Conservation (phyloP, 2,888 invertebrate species). For the Coelinius sp. region DNA sequence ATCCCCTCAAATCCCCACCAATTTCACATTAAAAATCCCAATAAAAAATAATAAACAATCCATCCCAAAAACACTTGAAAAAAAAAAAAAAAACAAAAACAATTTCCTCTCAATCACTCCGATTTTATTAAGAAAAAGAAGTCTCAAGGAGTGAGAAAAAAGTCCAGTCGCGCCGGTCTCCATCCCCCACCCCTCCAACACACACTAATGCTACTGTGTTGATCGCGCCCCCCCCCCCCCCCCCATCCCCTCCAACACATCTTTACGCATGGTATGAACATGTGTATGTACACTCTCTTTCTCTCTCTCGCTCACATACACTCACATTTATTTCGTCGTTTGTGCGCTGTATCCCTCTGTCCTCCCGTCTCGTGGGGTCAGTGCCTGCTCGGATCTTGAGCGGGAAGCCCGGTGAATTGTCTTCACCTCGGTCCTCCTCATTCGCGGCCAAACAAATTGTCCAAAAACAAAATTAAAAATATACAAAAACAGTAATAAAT, state of each 20-base stretch:
- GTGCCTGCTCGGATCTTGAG: slow-evolving; percentile 53
- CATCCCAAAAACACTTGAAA: background rate
- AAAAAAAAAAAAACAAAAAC: background rate
- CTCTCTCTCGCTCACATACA: slow-evolving; percentile 21
- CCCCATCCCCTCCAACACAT: background rate
- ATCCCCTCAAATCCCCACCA: no score
- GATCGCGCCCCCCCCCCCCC: slow-evolving; percentile 7
- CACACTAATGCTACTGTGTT: slow-evolving; percentile 30
- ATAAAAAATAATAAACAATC: no score
- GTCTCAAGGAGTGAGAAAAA: slow-evolving; percentile 11
- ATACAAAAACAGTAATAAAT: background rate
- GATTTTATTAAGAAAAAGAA: background rate
- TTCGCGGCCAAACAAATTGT: background rate
- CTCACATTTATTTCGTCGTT: slow-evolving; percentile 43
- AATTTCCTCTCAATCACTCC: background rate
- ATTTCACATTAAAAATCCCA: no score
- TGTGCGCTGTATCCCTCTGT: slow-evolving; percentile 43
- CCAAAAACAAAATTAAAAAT: background rate
- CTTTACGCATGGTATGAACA: background rate
- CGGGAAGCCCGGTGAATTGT: slow-evolving; percentile 46
- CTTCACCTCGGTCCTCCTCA: slow-evolving; percentile 35
- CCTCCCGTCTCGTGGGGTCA: slow-evolving; percentile 51
- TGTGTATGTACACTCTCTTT: slow-evolving; percentile 26
- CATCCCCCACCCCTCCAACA: slow-evolving; percentile 35
- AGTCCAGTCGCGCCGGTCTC: slow-evolving; percentile 28